Evolutionary conservation across 2,113 vertebrate species (phyloP), one percentile per base, ranked within the genome.

Genomic region (Suncus etruscus): DNA sequence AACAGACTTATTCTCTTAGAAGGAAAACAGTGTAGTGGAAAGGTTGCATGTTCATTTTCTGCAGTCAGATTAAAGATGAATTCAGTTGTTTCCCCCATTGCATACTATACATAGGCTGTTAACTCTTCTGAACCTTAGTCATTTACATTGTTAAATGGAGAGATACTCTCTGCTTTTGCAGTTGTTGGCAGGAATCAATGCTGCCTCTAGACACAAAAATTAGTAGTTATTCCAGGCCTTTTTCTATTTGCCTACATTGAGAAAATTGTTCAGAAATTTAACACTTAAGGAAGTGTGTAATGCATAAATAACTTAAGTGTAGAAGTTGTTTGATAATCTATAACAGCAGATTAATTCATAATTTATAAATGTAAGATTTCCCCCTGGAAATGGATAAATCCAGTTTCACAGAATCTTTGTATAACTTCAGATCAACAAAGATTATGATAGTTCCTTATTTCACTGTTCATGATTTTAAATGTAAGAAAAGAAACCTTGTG

Each of bases 311-410:
- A 78, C 83, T 72, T 74, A 75, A 82, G 79, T 68, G 25, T 61
- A 66, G 86, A 10, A 31, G 65, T 31, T 81, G 65, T 31, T 81
- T 78, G 51, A 32, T 87, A 65, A 73, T 89, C 92, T 82, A 72
- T 39, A 90, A 92, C 94, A 95, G 3, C 86, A 18, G 63, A 32
- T 94, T 83, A 95, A 69, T 94, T 96, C 95, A 92, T 48, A 91
- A 91, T 93, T 93, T 96, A 68, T 14, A 79, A 70, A 73, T 93
- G 96, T 96, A 74, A 94, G 92, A 94, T 97, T 96, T 66, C 45
- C 79, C 77, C 51, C 89, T 77, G 69, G 91, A 90, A 24, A 39
- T 39, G 68, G 70, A 85, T 8, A 51, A 47, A 80, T 74, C 84
- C 1, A 68, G 22, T 86, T 94, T 88, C 68, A 86, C 15, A 89